phyloP scores from a whole-genome alignment of 2,888 invertebrate genomes.

The Mesoligia furuncula region DNA sequence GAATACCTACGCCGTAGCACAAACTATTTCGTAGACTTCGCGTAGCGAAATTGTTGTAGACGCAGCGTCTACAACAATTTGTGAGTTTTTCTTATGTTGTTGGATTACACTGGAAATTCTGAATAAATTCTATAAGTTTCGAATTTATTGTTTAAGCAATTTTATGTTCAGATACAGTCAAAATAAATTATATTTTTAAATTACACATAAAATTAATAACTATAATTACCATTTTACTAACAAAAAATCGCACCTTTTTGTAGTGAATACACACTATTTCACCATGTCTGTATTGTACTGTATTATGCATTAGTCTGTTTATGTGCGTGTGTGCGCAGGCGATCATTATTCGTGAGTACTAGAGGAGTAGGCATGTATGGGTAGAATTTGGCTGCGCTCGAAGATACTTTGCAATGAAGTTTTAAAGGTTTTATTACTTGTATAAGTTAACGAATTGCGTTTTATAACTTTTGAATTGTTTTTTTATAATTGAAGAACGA shows the following conservation, averaged over 20 bases:
- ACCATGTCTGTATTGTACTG: conserved; percentile 38
- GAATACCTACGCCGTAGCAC: conserved; percentile 47
- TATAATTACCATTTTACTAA: neutral
- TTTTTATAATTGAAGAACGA: conserved; percentile 16
- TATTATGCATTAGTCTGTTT: conserved; percentile 45
- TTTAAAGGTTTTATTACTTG: conserved; percentile 57
- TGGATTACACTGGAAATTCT: neutral
- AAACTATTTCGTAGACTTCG: conserved; percentile 36
- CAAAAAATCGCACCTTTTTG: conserved; percentile 61
- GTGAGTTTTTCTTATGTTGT: no score
- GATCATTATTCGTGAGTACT: conserved; percentile 87
- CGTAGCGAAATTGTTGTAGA: conserved; percentile 4
- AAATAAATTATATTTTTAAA: neutral
- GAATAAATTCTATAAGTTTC: no score
- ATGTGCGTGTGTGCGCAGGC: conserved; percentile 67
- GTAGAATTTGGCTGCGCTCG: conserved; percentile 59
- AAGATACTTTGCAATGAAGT: conserved; percentile 46
- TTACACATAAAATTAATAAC: neutral
- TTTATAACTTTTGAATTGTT: conserved; percentile 43
- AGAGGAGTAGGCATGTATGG: conserved; percentile 77
- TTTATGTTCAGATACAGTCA: neutral
- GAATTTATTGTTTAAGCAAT: neutral
- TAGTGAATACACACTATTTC: conserved; percentile 58
- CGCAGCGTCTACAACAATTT: conserved; percentile 9
- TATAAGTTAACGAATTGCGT: conserved; percentile 30